A percentile compares a stretch with the other conserved stretches of the same genome.
Conservation (phyloP, 2,888 invertebrate species). For the Caenorhabditis sp. region DNA sequence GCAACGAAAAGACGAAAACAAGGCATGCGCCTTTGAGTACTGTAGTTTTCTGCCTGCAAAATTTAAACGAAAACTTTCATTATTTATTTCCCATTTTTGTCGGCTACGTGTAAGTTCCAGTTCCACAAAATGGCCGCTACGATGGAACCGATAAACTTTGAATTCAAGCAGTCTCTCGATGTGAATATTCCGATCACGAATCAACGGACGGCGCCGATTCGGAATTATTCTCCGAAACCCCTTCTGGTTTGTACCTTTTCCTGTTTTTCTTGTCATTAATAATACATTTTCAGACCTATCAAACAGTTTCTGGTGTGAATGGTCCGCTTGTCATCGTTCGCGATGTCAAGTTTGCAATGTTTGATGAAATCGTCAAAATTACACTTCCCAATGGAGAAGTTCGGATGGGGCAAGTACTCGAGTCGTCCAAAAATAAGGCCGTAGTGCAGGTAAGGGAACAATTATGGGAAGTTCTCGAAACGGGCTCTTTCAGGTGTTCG, state of each 20-base stretch:
- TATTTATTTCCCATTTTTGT: not conserved
- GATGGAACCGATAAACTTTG: slow-evolving; percentile 18
- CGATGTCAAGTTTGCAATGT: slow-evolving; percentile 99
- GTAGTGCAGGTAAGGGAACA: slow-evolving; percentile 88
- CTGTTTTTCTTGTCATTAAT: not conserved
- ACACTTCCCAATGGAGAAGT: slow-evolving; percentile 94
- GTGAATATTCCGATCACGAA: slow-evolving; percentile 65
- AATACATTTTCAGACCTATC: slow-evolving; percentile 86
- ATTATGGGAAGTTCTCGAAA: not conserved
- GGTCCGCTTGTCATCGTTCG: slow-evolving; percentile 98
- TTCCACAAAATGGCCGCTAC: slow-evolving; percentile 15
- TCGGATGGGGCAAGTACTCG: slow-evolving; percentile 95
- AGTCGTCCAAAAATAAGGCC: slow-evolving; percentile 97
- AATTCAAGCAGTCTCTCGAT: slow-evolving; percentile 35
- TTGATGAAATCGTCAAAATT: slow-evolving; percentile 97
- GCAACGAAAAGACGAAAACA: slow-evolving; percentile 4
- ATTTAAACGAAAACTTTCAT: slow-evolving; percentile 2
- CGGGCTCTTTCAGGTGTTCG: slow-evolving; percentile 91
- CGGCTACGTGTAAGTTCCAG: not conserved
- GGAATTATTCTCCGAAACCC: slow-evolving; percentile 97
- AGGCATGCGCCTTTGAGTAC: slow-evolving; percentile 17
- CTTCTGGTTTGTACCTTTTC: slow-evolving; percentile 84
- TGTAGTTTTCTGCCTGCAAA: not conserved
- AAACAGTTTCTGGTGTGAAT: slow-evolving; percentile 98
- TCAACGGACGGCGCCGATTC: slow-evolving; percentile 83